Base-by-base conservation (phyloP, 2,888 invertebrate genomes). In the Limnephilus rhombicus region DNA sequence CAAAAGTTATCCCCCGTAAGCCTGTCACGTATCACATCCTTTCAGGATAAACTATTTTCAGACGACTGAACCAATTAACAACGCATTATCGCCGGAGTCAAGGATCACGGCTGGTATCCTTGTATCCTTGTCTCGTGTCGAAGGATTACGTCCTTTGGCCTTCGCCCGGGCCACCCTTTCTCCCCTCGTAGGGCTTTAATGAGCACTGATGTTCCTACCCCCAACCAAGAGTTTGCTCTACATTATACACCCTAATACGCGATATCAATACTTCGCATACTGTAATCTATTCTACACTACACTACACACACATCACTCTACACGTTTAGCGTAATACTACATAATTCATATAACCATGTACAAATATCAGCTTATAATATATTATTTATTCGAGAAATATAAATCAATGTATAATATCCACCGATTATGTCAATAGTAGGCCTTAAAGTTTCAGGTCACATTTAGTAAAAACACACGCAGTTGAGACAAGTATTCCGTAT, bases 1-100 rank as follows among this genome's bases (percentile, higher is more conserved):
- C 4, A 24, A 68, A 68, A 68, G 68, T 68, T 68, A 68, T 68
- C 68, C 53, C 24, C 9, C 7, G 68, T 2, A 24, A 68, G 68
- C 68, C n/a, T 24, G 68, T 68, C 68, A 68, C 68, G 24, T 86
- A 80, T 80, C 41, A 89, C 88, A 89, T 89, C 88, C 88, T 89
- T 41, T 89, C 80, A 89, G 80, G 88, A n/a, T 89, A 68, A 68
- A 89, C 88, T 80, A 89, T 89, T 80, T 53, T 86, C 34, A 29
- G 31, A 18, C 68, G 88, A 18, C 68, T 89, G 80, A 89, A 80
- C 88, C 80, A 89, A 89, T 89, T 89, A 89, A 89, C 88, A 80
- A 37, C 88, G 80, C 88, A 89, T 89, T 89, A 89, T 89, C 88
- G 41, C 88, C 80, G 34, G 80, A 89, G 88, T 89, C 88, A 89